Percentiles rank a stretch among this genome's conserved stretches.
phyloP scores from a whole-genome alignment of 2,888 invertebrate genomes.

The Netelia inedita region DNA sequence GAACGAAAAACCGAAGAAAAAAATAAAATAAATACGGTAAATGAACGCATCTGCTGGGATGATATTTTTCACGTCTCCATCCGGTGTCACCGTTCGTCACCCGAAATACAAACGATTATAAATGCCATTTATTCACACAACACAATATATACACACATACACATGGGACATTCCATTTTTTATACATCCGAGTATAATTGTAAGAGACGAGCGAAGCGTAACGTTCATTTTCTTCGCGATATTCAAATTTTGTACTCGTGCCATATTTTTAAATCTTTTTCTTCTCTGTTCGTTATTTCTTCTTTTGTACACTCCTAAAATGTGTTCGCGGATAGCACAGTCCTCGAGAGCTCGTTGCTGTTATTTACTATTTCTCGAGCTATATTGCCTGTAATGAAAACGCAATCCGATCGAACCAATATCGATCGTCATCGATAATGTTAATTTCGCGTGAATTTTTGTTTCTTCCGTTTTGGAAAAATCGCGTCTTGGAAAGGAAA shows the following conservation, averaged over 20 bases:
- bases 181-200: conserved; percentile 59
- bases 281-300: conserved; percentile 10
- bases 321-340: neutral
- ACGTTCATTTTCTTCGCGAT: conserved; percentile 54
- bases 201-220: conserved; percentile 62
- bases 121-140: conserved; percentile 34
- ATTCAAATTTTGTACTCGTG: conserved; percentile 3
- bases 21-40: conserved; percentile 2
- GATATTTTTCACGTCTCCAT: conserved; percentile 64
- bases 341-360: conserved; percentile 1
- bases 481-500: neutral
- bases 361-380: neutral
- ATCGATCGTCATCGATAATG: too few relatives aligned
- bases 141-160: conserved; percentile 30
- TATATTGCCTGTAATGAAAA: too few relatives aligned
- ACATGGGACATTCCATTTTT: conserved; percentile 68
- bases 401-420: too few relatives aligned
- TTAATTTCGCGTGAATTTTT: too few relatives aligned
- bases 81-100: conserved; percentile 32
- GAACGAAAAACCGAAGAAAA: conserved; percentile 4
- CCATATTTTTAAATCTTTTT: conserved; percentile 20
- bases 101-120: conserved; percentile 25
- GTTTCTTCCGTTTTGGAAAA: neutral
- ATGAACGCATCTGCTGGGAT: conserved; percentile 47
- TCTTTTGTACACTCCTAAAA: conserved; percentile 1